These are phyloP conservation scores for Syrrhaptes paradoxus DNA, from an alignment of 2,113 vertebrate genomes.

Conservation along the genomic window DNA sequence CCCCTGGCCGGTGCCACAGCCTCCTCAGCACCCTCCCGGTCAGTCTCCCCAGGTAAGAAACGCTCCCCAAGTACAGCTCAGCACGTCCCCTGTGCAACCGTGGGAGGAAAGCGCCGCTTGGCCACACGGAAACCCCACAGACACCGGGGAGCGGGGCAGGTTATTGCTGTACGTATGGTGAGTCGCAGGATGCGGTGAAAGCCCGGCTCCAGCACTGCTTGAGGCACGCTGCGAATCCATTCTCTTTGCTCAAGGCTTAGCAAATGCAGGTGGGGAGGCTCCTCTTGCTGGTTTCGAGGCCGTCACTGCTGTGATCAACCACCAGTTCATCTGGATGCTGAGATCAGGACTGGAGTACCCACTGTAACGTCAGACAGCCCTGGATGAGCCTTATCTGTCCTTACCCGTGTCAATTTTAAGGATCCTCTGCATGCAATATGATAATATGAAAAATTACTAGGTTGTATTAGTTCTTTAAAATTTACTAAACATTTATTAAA, in stretches of 20 bases:
- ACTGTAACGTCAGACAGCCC: fast-evolving
- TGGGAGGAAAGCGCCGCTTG: neutral
- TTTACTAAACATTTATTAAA: neutral
- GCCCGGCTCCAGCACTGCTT: neutral
- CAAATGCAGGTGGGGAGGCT: neutral
- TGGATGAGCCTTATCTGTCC: neutral
- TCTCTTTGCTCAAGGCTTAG: neutral
- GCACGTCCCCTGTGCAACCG: neutral
- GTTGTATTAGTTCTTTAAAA: neutral
- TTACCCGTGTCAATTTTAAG: fast-evolving
- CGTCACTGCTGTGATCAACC: neutral
- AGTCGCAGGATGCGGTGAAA: no score
- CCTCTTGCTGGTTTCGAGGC: neutral
- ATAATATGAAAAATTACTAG: neutral
- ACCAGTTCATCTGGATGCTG: neutral
- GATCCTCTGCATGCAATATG: neutral
- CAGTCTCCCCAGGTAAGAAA: neutral
- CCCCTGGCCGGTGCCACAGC: neutral
- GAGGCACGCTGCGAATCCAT: fast-evolving
- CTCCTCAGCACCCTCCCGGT: neutral
- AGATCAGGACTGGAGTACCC: neutral
- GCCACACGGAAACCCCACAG: neutral
- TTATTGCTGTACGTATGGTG: neutral
- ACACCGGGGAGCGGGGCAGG: neutral
- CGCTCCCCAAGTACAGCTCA: neutral